These are phyloP conservation scores for Volucella zonaria DNA, from an alignment of 2,888 invertebrate species.

Conservation along the genomic window DNA sequence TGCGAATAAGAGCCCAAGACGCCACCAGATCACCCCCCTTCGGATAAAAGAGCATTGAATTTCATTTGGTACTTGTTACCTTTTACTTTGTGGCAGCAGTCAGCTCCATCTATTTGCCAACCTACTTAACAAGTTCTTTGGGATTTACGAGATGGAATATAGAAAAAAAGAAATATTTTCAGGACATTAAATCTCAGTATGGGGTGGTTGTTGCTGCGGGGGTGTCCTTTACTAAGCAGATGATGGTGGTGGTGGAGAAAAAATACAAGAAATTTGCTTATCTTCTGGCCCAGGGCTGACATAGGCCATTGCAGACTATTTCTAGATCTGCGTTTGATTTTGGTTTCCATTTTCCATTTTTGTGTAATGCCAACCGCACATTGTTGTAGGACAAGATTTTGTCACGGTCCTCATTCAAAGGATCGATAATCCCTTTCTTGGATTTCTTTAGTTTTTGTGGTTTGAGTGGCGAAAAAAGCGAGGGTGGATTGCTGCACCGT, in stretches of 20 bases:
- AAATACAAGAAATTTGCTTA: slow-evolving; percentile 6
- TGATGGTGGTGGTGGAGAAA: not conserved
- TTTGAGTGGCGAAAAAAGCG: not conserved
- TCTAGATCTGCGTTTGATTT: slow-evolving; percentile 11
- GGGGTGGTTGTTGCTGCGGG: not conserved
- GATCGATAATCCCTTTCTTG: not conserved
- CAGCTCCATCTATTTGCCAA: slow-evolving; percentile 40
- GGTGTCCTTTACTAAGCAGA: too few relatives aligned
- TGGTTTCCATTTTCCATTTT: slow-evolving; percentile 2
- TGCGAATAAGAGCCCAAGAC: not conserved
- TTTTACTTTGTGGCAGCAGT: slow-evolving; percentile 30
- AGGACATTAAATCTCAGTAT: slow-evolving; percentile 34
- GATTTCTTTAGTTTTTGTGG: not conserved
- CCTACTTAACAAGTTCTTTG: slow-evolving; percentile 31
- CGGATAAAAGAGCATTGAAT: not conserved
- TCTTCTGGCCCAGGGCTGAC: slow-evolving; percentile 2
- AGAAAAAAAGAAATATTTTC: slow-evolving; percentile 35
- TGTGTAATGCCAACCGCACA: not conserved
- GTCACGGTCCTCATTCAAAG: not conserved
- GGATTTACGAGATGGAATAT: not conserved
- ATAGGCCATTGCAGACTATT: not conserved
- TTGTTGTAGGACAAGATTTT: slow-evolving; percentile 2
- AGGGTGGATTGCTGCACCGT: slow-evolving; percentile 22
- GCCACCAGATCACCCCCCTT: too few relatives aligned
- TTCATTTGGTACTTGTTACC: slow-evolving; percentile 34